Percentiles rank a stretch among this genome's conserved stretches.
These are phyloP conservation scores for Polydrusus pterygomalis DNA, from an alignment of 2,888 invertebrate genomes.

Conservation along the genomic window DNA sequence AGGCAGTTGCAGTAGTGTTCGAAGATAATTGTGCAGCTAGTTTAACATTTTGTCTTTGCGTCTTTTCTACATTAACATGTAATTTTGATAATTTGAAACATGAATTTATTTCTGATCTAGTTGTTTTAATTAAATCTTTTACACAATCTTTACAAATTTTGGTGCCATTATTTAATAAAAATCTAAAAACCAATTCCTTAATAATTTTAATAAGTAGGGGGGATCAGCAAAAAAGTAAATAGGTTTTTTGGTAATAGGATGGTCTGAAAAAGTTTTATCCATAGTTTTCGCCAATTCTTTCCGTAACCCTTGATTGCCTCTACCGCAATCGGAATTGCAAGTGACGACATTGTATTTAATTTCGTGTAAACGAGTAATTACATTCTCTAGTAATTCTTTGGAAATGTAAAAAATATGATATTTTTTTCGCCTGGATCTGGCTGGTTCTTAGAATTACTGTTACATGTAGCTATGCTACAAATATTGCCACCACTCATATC, in stretches of 20 bases:
- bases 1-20: constrained; percentile 60
- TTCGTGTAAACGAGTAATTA: background rate
- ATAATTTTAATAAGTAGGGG: constrained; percentile 61
- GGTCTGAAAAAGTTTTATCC: constrained; percentile 57
- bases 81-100: constrained; percentile 51
- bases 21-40: constrained; percentile 61
- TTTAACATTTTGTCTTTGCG: constrained; percentile 60
- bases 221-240: constrained; percentile 61
- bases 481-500: no score
- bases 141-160: constrained; percentile 50
- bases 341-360: constrained; percentile 58
- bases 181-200: constrained; percentile 61
- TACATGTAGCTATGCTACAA: no score
- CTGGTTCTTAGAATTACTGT: no score
- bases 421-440: no score
- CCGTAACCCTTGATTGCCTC: no score
- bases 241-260: no score
- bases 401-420: no score
- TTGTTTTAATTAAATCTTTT: constrained; percentile 38
- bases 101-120: constrained; percentile 50
- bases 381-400: no score
- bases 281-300: constrained; percentile 56
- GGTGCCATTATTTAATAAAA: constrained; percentile 55
- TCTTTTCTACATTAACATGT: constrained; percentile 60
- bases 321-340: constrained; percentile 60